Conservation (phyloP, 2,797 vertebrate species). For the Megalops cyprinoides region DNA sequence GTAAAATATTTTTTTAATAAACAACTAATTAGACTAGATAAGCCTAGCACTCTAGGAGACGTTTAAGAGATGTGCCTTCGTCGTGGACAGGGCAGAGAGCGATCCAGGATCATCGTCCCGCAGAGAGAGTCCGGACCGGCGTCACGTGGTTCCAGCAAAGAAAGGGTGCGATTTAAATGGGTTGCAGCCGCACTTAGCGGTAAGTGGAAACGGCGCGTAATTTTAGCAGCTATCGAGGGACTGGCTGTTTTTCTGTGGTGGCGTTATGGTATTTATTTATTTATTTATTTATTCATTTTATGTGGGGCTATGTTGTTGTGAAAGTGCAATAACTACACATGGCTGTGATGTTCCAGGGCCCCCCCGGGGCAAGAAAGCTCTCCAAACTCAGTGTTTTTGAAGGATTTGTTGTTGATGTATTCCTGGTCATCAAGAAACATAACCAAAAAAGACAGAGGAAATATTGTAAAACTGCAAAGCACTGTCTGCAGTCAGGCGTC, state of each 20-base stretch:
- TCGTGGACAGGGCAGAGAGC: neutral
- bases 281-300: constrained; percentile 10
- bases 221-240: constrained; percentile 14
- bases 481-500: neutral
- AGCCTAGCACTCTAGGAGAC: neutral
- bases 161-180: neutral
- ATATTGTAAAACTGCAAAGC: neutral
- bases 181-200: neutral
- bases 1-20: constrained; percentile 1
- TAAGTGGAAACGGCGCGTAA: neutral
- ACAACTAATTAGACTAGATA: neutral
- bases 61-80: neutral
- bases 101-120: neutral
- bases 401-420: neutral
- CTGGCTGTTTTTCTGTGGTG: neutral
- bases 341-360: neutral
- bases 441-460: neutral
- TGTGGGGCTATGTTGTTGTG: neutral
- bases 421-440: too few species aligned
- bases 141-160: neutral
- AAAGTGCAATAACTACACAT: neutral
- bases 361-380: neutral
- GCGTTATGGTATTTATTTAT: neutral
- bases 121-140: neutral
- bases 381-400: neutral